Conservation (phyloP, 2,113 vertebrate species). For the Campylomormyrus numenius region DNA sequence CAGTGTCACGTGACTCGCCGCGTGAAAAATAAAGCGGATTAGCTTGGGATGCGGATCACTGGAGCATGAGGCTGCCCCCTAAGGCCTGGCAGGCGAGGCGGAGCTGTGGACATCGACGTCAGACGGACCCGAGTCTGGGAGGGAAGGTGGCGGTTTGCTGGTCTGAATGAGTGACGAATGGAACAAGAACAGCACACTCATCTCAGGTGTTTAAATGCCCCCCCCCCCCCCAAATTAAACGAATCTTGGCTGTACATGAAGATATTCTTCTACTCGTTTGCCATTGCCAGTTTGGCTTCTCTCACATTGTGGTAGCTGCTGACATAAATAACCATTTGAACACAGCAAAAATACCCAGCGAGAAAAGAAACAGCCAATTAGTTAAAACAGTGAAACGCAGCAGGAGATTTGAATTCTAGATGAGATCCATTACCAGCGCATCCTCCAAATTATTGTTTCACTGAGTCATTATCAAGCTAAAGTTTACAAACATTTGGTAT, state of each 20-base stretch:
- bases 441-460: background rate
- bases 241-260: background rate
- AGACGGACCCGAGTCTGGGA: background rate
- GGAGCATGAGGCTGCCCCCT: background rate
- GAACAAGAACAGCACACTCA: background rate
- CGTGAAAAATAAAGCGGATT: conserved; percentile 1
- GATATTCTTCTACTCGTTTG: background rate
- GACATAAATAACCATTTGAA: background rate
- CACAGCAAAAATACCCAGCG: background rate
- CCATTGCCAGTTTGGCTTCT: background rate
- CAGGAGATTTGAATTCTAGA: background rate
- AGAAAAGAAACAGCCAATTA: background rate
- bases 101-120: background rate
- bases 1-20: background rate
- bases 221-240: background rate
- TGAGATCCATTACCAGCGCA: background rate
- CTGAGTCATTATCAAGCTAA: background rate
- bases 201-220: background rate
- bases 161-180: background rate
- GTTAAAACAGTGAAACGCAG: background rate
- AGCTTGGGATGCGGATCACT: background rate
- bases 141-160: background rate
- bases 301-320: background rate
- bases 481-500: background rate
- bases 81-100: background rate